A percentile compares a stretch with the other conserved stretches of the same genome.
phyloP scores from a whole-genome alignment of 2,888 invertebrate species.

The Eugnorisma glareosa region DNA sequence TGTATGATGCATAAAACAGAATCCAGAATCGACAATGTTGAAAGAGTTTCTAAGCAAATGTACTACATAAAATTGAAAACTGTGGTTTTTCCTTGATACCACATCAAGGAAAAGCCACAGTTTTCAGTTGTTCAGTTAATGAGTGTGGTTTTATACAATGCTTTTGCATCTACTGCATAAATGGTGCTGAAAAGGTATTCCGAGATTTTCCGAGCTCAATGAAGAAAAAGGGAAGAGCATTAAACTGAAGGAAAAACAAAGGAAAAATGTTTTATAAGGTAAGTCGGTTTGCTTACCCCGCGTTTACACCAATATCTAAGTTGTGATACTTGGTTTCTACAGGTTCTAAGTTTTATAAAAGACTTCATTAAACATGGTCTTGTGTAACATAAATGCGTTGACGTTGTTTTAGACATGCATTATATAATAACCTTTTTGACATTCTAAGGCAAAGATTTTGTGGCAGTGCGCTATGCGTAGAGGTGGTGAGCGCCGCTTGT shows the following conservation, averaged over 20 bases:
- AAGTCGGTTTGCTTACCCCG: not conserved
- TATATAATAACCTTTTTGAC: not conserved
- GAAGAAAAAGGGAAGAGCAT: not conserved
- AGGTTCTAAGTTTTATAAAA: slow-evolving; percentile 1
- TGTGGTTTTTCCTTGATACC: not conserved
- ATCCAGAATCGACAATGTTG: not conserved
- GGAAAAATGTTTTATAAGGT: not conserved
- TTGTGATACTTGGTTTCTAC: not conserved
- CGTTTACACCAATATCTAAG: not conserved
- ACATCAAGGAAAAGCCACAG: too few relatives aligned
- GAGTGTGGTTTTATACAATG: not conserved
- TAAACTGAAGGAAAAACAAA: not conserved
- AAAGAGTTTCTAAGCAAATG: not conserved
- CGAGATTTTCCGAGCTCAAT: not conserved
- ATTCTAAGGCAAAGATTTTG: not conserved
- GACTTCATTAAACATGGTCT: not conserved
- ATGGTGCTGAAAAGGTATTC: not conserved
- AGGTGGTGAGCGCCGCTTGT: not conserved
- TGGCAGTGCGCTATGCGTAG: too few relatives aligned
- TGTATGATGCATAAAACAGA: not conserved
- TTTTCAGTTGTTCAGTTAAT: too few relatives aligned
- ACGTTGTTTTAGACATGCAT: not conserved
- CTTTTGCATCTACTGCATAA: not conserved
- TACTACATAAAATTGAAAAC: not conserved
- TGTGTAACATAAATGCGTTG: not conserved